Evolutionary conservation across 2,888 invertebrate genomes (phyloP).

Genomic region (Lasius fuliginosus): DNA sequence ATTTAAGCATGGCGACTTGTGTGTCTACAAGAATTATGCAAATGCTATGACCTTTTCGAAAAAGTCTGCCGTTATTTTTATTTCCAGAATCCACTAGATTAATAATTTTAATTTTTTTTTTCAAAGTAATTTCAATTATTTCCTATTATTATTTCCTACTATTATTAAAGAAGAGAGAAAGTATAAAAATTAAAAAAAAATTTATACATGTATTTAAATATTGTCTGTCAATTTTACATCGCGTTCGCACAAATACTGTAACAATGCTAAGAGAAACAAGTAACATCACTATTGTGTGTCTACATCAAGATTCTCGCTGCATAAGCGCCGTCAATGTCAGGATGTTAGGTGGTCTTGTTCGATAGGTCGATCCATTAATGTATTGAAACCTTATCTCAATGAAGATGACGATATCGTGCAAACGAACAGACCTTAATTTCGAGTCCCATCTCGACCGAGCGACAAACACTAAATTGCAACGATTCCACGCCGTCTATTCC

Average conservation of each 20-base stretch:
- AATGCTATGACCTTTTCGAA: not conserved
- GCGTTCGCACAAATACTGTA: not conserved
- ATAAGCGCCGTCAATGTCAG: constrained; percentile 56
- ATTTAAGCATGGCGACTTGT: not conserved
- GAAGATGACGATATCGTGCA: constrained; percentile 70
- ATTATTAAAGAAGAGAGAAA: not conserved
- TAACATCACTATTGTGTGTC: not conserved
- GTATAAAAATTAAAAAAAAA: not conserved
- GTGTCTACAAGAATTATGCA: not conserved
- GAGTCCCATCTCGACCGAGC: constrained; percentile 62
- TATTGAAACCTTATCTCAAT: constrained; percentile 75
- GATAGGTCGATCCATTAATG: constrained; percentile 72
- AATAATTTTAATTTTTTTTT: not conserved
- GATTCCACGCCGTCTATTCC: constrained; percentile 4
- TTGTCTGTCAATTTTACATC: not conserved
- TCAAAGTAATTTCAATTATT: not conserved
- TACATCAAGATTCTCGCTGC: not conserved
- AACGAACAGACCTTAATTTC: constrained; percentile 62
- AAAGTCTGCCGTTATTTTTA: not conserved
- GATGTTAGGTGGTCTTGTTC: constrained; percentile 47
- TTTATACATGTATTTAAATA: not conserved
- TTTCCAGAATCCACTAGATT: not conserved
- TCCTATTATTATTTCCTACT: not conserved
- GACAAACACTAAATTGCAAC: constrained; percentile 54
- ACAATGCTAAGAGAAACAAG: not conserved